Evolutionary conservation across 2,888 invertebrate species (phyloP).

Genomic region (Nephrotoma appendiculata): DNA sequence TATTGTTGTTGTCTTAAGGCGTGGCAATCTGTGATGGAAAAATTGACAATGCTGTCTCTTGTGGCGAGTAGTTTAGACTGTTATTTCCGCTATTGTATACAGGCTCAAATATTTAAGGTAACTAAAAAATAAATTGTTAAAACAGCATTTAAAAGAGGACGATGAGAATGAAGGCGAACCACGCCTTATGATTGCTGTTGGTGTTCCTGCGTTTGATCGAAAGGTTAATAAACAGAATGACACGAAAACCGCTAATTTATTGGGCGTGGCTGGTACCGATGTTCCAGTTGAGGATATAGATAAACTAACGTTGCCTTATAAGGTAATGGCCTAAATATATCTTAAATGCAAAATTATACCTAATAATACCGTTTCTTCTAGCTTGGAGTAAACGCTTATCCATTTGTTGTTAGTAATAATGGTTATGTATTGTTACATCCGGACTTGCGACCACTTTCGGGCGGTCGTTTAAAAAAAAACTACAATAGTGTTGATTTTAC

Average conservation of each 20-base stretch:
- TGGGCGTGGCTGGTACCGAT: constrained; percentile 87
- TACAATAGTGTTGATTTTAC: constrained; percentile 93
- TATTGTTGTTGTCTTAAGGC: too few relatives aligned
- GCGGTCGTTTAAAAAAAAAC: constrained; percentile 36
- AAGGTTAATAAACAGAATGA: constrained; percentile 42
- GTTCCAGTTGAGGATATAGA: constrained; percentile 76
- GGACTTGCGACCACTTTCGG: constrained; percentile 63
- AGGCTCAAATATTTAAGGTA: not conserved
- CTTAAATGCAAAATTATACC: not conserved
- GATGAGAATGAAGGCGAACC: constrained; percentile 10
- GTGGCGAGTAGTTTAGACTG: not conserved
- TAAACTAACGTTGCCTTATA: constrained; percentile 76
- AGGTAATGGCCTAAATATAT: constrained; percentile 39
- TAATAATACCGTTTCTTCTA: constrained; percentile 22
- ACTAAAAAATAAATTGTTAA: not conserved
- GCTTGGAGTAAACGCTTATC: constrained; percentile 93
- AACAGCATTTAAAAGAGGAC: not conserved
- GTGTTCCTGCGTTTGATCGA: constrained; percentile 81
- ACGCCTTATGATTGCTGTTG: constrained; percentile 77
- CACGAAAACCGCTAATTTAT: constrained; percentile 49
- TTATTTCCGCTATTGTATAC: not conserved
- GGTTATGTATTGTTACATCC: constrained; percentile 93
- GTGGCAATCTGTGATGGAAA: too few relatives aligned
- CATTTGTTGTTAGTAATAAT: constrained; percentile 93
- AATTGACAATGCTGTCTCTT: too few relatives aligned